Conservation (phyloP, 2,888 invertebrate genomes). For the Ligdia adustata region DNA sequence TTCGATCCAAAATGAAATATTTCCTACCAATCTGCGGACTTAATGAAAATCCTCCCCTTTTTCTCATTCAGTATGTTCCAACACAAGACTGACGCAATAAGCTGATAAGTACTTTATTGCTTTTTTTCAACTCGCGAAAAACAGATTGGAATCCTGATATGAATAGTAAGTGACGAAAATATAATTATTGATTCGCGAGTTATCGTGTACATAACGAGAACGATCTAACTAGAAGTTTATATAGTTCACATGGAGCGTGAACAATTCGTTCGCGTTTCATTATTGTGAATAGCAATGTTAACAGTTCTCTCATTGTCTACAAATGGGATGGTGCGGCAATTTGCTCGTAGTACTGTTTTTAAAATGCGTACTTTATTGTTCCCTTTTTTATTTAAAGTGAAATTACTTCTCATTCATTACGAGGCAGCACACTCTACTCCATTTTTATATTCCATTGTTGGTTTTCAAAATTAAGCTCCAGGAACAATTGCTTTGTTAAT, state of each 20-base stretch:
- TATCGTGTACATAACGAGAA: too few species aligned
- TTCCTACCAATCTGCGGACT: slow-evolving; percentile 63
- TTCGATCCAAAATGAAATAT: slow-evolving; percentile 70
- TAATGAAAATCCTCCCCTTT: slow-evolving; percentile 63
- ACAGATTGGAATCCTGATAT: slow-evolving; percentile 41
- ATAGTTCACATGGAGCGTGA: slow-evolving; percentile 8
- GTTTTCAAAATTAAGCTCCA: slow-evolving; percentile 78
- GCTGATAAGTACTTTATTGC: slow-evolving; percentile 41
- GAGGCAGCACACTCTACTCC: slow-evolving; percentile 69
- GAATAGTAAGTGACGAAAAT: slow-evolving; percentile 33
- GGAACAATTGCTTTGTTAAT: slow-evolving; percentile 80
- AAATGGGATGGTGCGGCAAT: slow-evolving; percentile 72
- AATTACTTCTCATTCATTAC: slow-evolving; percentile 81
- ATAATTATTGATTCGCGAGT: slow-evolving; percentile 22
- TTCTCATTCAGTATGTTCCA: slow-evolving; percentile 54
- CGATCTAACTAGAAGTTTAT: too few species aligned
- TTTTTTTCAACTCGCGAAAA: slow-evolving; percentile 34
- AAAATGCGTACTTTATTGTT: slow-evolving; percentile 78
- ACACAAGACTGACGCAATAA: slow-evolving; percentile 37
- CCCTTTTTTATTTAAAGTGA: slow-evolving; percentile 77
- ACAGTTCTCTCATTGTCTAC: slow-evolving; percentile 67
- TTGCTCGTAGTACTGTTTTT: slow-evolving; percentile 73
- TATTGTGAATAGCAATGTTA: slow-evolving; percentile 63
- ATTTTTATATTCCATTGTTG: slow-evolving; percentile 80
- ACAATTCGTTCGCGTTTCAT: slow-evolving; percentile 39